Conservation (phyloP, 2,888 invertebrate genomes). For the Rhamphomyia laevipes region DNA sequence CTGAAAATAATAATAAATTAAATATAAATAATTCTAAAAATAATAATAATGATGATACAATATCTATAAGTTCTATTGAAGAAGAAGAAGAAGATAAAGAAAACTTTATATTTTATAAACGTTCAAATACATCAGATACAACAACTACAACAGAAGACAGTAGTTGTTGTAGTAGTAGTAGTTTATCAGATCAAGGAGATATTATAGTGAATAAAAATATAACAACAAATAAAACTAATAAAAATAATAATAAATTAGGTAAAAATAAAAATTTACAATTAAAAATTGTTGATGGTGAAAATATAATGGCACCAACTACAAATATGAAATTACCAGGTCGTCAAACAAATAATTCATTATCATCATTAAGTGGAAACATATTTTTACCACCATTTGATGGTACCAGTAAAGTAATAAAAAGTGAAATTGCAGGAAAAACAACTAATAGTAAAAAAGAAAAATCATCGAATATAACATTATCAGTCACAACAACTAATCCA, state of each 20-base stretch:
- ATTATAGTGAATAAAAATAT: not conserved
- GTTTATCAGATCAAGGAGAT: slow-evolving; percentile 7
- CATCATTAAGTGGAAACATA: slow-evolving; percentile 73
- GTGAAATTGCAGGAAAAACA: not conserved
- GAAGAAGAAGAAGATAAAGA: slow-evolving; percentile 26
- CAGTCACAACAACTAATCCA: too few species aligned
- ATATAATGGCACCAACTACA: slow-evolving; percentile 34
- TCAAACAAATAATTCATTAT: slow-evolving; percentile 77
- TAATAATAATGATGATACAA: not conserved
- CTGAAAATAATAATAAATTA: not conserved
- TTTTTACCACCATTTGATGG: slow-evolving; percentile 45
- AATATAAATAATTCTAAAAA: not conserved
- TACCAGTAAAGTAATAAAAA: not conserved
- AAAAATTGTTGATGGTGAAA: slow-evolving; percentile 11
- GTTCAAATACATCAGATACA: not conserved
- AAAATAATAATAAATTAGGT: slow-evolving; percentile 6
- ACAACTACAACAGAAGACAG: not conserved
- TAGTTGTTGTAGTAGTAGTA: slow-evolving; percentile 1
- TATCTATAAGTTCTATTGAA: not conserved
- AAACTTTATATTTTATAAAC: slow-evolving; percentile 26
- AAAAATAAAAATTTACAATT: not conserved
- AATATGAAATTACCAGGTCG: slow-evolving; percentile 47
- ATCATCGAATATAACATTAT: too few species aligned
- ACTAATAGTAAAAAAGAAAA: not conserved
- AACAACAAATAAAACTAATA: slow-evolving; percentile 11